Base-by-base conservation (phyloP, 2,797 vertebrate genomes). In the Cynopterus sphinx region DNA sequence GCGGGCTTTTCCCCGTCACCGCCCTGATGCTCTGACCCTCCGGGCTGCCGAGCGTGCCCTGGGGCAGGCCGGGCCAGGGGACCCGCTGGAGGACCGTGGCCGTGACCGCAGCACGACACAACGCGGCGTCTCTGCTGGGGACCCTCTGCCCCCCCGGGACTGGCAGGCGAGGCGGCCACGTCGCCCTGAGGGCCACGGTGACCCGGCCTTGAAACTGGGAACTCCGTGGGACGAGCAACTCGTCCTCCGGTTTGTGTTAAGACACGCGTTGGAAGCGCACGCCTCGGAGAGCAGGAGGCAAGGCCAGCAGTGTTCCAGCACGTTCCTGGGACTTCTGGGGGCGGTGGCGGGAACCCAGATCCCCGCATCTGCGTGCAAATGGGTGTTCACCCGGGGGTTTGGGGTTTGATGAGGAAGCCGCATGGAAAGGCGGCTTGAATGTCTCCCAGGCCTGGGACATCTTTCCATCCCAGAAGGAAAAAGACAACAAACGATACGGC, bases 401-500 rank as follows among this genome's bases (percentile, higher is more conserved):
- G 65, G 57, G 41, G 36, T 36, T 82, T 82, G 82, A 81, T 4
- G 36, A 84, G 87, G 57, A 70, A 43, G 67, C 21, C 57, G 33
- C 31, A 21, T 21, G 74, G 79, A 89, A 78, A 82, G 61, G 77
- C 19, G 4, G 55, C 67, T 28, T 28, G 81, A 49, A 49, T 6
- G 41, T 59, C 87, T 71, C 24, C 1, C 81, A 7, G 94, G 53
- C 70, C 4, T 5, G 51, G 0, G 21, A 15, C 26, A 0, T 9
- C 36, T 81, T 78, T 93, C 87, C 55, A n/a, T 70, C 83, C 46
- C 70, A 53, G 26, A 90, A 96, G 75, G 86, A 92, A 95, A 21
- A 0, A 28, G 51, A 57, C 9, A 39, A n/a, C n/a, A n/a, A n/a
- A n/a, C n/a, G n/a, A 3, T 0, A 3, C 1, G 8, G 73, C 75